Evolutionary conservation across 1,140 invertebrate species (phyloP).

Genomic region (Chironomus striatipennis): DNA sequence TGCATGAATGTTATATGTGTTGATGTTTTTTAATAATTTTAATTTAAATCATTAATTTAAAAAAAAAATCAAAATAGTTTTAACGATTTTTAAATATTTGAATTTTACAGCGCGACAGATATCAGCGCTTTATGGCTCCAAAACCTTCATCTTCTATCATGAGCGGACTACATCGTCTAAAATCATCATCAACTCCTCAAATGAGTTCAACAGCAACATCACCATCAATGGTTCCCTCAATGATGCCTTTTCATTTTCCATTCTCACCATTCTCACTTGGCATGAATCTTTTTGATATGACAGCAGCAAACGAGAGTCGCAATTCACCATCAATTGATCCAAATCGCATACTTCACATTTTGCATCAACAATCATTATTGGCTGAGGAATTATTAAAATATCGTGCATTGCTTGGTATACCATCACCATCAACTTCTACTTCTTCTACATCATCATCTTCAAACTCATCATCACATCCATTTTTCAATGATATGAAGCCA

Average conservation of each 20-base stretch:
- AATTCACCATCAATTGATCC: slow-evolving; percentile 31
- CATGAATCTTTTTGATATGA: slow-evolving; percentile 36
- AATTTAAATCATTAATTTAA: neutral
- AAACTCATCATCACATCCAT: neutral
- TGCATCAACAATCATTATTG: slow-evolving; percentile 39
- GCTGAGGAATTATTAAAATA: slow-evolving; percentile 39
- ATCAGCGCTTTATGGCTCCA: neutral
- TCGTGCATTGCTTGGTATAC: neutral
- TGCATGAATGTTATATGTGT: slow-evolving; percentile 27
- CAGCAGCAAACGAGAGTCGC: slow-evolving; percentile 25
- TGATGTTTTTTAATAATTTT: neutral
- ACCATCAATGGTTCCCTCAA: slow-evolving; percentile 5
- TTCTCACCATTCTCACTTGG: slow-evolving; percentile 35
- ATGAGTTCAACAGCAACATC: neutral
- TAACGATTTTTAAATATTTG: no score
- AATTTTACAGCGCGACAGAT: neutral
- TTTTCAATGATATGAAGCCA: neutral
- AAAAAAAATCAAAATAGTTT: no score
- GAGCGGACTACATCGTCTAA: neutral
- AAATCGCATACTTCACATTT: slow-evolving; percentile 39
- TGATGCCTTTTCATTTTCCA: slow-evolving; percentile 31
- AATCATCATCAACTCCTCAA: neutral
- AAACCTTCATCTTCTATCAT: neutral
- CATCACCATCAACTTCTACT: neutral
- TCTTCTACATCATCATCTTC: neutral